These are phyloP conservation scores for Callipepla californica DNA, from an alignment of 2,113 vertebrate species.

Conservation along the genomic window DNA sequence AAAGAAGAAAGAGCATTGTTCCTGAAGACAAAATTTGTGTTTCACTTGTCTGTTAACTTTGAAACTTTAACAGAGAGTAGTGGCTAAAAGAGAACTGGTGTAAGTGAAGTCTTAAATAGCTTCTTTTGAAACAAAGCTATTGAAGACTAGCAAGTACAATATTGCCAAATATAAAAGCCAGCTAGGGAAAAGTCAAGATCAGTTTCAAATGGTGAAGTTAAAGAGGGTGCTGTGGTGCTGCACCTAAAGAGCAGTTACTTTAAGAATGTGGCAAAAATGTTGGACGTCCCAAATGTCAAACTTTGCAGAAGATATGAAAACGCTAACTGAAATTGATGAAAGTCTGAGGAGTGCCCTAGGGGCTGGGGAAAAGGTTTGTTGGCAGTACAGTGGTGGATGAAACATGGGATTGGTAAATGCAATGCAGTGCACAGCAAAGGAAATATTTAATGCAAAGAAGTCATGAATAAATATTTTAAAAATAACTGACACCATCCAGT, in stretches of 20 bases:
- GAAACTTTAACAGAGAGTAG: background rate
- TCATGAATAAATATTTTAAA: background rate
- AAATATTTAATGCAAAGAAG: background rate
- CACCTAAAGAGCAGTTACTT: background rate
- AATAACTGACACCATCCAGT: background rate
- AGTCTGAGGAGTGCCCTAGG: background rate
- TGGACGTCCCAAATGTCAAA: background rate
- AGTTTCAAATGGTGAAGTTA: background rate
- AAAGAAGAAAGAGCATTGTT: background rate
- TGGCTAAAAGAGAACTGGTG: background rate
- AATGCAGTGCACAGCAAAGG: conserved; percentile 6
- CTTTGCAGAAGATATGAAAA: background rate
- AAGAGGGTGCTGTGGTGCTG: background rate
- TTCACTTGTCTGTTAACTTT: background rate
- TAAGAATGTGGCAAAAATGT: background rate
- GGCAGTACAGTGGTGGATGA: conserved; percentile 19
- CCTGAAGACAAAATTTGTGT: background rate
- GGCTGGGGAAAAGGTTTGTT: background rate
- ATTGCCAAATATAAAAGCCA: background rate
- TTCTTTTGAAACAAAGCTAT: background rate
- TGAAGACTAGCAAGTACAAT: background rate
- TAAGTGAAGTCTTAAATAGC: background rate
- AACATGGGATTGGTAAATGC: conserved; percentile 6
- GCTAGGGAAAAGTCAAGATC: background rate
- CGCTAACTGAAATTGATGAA: background rate